phyloP scores from a whole-genome alignment of 2,113 vertebrate species.

The Tinamus guttatus region DNA sequence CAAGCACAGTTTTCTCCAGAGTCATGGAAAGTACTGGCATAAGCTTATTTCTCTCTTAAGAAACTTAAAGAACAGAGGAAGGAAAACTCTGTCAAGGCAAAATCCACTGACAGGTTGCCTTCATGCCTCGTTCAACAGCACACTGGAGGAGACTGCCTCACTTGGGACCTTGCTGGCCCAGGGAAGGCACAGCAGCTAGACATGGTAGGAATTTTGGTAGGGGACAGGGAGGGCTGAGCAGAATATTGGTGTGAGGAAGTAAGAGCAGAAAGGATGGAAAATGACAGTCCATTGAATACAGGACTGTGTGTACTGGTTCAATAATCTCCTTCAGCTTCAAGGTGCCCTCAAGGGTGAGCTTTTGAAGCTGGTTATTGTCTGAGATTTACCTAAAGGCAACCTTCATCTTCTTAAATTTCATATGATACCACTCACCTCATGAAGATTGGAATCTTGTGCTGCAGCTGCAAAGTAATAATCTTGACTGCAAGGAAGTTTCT shows the following conservation, averaged over 20 bases:
- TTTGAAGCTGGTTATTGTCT: not conserved
- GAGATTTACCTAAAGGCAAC: not conserved
- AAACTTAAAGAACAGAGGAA: not conserved
- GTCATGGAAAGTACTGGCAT: not conserved
- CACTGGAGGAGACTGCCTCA: not conserved
- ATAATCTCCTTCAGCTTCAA: not conserved
- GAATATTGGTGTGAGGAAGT: not conserved
- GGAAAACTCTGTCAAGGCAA: not conserved
- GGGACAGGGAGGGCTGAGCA: no score
- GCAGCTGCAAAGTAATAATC: not conserved
- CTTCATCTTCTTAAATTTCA: not conserved
- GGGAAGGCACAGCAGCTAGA: not conserved
- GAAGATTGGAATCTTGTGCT: not conserved
- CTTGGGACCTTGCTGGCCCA: not conserved
- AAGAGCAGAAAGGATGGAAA: not conserved
- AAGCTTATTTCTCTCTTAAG: not conserved
- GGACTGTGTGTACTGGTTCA: not conserved
- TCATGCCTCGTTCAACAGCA: not conserved
- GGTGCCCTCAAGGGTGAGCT: not conserved
- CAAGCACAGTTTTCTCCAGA: not conserved
- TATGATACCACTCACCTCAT: not conserved
- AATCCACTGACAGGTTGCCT: accelerated
- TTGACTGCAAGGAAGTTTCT: not conserved
- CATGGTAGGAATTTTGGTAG: not conserved
- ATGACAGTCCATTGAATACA: not conserved